phyloP scores from a whole-genome alignment of 2,113 vertebrate species.

The Scartelaos histophorus region DNA sequence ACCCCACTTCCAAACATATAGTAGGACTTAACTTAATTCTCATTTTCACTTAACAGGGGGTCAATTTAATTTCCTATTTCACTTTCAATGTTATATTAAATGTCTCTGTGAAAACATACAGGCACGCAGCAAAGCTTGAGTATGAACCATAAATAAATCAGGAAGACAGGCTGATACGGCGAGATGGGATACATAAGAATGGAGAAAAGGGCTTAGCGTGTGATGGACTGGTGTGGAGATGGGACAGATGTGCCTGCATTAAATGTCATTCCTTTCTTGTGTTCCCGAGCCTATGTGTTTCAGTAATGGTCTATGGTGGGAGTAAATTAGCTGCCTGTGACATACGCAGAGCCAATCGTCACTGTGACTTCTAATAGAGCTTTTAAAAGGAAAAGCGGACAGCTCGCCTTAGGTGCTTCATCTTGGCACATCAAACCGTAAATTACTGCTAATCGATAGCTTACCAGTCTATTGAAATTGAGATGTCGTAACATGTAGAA shows the following conservation, averaged over 20 bases:
- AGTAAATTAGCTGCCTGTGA: conserved; percentile 76
- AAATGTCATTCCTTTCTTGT: conserved; percentile 62
- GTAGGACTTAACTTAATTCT: conserved; percentile 29
- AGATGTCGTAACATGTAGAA: conserved; percentile 72
- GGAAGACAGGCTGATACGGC: conserved; percentile 31
- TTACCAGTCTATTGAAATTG: conserved; percentile 80
- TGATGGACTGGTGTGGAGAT: conserved; percentile 59
- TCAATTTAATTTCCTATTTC: conserved; percentile 62
- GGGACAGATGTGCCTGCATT: conserved; percentile 62
- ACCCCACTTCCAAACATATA: conserved; percentile 1
- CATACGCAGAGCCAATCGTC: conserved; percentile 60
- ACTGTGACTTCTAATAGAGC: conserved; percentile 75
- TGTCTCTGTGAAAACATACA: conserved; percentile 52
- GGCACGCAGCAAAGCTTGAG: conserved; percentile 38
- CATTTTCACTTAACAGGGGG: conserved; percentile 43
- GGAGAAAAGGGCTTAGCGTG: conserved; percentile 41
- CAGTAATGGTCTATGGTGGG: conserved; percentile 68
- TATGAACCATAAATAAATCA: conserved; percentile 63
- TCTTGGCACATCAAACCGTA: conserved; percentile 74
- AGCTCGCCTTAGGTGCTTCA: conserved; percentile 70
- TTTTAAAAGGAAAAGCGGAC: conserved; percentile 76
- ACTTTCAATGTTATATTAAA: conserved; percentile 66
- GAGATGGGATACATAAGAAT: conserved; percentile 55
- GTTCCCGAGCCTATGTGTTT: conserved; percentile 51
- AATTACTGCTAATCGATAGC: conserved; percentile 79